Conservation (phyloP, 2,888 invertebrate species). For the Vesta saturnalis region DNA sequence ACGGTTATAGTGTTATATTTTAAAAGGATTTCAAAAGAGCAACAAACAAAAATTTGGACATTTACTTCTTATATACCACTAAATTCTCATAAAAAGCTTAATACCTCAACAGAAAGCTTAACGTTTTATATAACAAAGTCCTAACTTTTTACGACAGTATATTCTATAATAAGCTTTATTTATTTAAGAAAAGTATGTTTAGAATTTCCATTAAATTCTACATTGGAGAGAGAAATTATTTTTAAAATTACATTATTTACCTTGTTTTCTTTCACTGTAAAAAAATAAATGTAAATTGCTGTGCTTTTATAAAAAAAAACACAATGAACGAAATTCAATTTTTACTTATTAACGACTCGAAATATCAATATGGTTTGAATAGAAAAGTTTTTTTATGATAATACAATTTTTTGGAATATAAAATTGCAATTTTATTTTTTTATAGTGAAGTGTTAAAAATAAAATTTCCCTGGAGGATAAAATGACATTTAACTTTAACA, state of each 20-base stretch:
- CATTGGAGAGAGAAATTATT: too few relatives aligned
- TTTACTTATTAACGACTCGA: too few relatives aligned
- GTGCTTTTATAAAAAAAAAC: too few relatives aligned
- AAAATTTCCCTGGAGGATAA: not conserved
- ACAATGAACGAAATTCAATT: too few relatives aligned
- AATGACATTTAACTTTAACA: not conserved
- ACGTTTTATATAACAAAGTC: constrained; percentile 1
- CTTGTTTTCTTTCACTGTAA: too few relatives aligned
- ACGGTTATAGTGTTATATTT: not conserved
- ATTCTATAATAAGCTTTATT: constrained; percentile 1
- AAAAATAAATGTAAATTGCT: too few relatives aligned
- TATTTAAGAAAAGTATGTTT: not conserved
- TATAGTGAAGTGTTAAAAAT: constrained; percentile 1
- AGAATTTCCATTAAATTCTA: constrained; percentile 1
- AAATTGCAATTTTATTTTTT: not conserved
- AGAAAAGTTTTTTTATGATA: too few relatives aligned
- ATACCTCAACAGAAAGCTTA: not conserved
- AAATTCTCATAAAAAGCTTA: constrained; percentile 1
- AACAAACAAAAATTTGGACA: not conserved
- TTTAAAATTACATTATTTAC: not conserved
- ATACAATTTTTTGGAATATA: not conserved
- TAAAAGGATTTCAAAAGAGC: not conserved
- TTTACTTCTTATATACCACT: not conserved
- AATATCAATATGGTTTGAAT: too few relatives aligned
- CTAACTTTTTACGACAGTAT: not conserved